A percentile compares a stretch with the other conserved stretches of the same genome.
Evolutionary conservation across 2,113 vertebrate genomes (phyloP).

Genomic region (Melierax canorus): DNA sequence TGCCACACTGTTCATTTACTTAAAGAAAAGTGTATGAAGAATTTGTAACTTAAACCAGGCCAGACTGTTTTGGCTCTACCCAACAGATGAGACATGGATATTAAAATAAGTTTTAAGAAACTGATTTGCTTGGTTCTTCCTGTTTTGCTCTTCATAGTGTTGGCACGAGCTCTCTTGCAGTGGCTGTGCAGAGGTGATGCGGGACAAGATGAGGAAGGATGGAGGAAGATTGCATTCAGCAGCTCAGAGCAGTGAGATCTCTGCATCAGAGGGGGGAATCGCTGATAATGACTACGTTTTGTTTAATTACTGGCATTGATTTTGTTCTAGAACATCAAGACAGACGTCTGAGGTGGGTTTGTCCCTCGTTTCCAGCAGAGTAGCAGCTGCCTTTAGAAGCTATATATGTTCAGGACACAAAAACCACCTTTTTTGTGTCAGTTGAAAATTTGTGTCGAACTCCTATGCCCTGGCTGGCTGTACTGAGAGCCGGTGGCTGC

Average conservation of each 20-base stretch:
- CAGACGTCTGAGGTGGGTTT: not conserved
- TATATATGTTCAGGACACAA: fast-evolving
- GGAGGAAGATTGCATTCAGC: not conserved
- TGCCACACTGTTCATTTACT: constrained; percentile 74
- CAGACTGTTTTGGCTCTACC: constrained; percentile 73
- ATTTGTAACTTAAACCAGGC: constrained; percentile 77
- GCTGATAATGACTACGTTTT: not conserved
- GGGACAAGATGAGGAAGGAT: not conserved
- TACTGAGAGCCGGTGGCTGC: fast-evolving
- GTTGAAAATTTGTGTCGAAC: not conserved
- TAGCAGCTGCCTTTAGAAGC: not conserved
- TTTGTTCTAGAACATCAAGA: not conserved
- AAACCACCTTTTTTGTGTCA: not conserved
- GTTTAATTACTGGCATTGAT: not conserved
- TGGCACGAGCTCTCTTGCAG: not conserved
- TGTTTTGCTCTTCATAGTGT: not conserved
- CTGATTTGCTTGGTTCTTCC: constrained; percentile 49
- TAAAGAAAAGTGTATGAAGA: constrained; percentile 71
- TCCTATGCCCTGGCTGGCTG: not conserved
- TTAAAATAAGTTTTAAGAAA: constrained; percentile 81
- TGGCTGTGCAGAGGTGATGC: not conserved
- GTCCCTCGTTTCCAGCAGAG: not conserved
- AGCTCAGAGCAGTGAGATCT: not conserved
- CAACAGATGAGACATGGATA: constrained; percentile 69
- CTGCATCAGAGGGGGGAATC: fast-evolving